phyloP scores from a whole-genome alignment of 2,113 vertebrate genomes.

The Gobiocypris rarus region DNA sequence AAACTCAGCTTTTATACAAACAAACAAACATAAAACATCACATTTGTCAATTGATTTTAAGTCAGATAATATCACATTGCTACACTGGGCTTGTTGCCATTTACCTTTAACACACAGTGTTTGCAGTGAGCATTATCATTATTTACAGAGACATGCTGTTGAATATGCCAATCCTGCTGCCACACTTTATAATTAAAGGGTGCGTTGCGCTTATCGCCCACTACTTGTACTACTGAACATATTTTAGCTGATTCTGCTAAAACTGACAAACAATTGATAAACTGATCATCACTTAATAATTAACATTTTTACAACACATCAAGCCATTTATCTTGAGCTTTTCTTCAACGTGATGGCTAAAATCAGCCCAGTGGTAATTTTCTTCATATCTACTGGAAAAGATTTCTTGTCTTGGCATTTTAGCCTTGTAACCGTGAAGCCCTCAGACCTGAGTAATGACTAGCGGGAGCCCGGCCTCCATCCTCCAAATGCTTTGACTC shows the following conservation, averaged over 20 bases:
- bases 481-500: constrained; percentile 12
- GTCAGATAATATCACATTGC: background rate
- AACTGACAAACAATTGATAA: background rate
- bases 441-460: constrained; percentile 34
- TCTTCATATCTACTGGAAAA: background rate
- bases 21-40: background rate
- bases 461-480: background rate
- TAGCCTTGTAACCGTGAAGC: constrained; percentile 1
- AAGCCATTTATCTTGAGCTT: background rate
- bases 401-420: background rate
- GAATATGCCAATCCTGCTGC: background rate
- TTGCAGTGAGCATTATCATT: background rate
- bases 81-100: background rate
- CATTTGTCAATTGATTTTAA: background rate
- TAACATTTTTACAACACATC: background rate
- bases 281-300: background rate
- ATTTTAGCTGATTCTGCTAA: background rate
- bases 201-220: background rate
- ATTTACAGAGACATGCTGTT: background rate
- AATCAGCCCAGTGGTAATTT: background rate
- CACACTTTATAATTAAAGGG: background rate
- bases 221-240: background rate
- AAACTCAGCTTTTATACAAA: background rate
- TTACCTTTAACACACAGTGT: background rate
- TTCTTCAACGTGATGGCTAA: background rate